Percentiles rank a stretch among this genome's conserved stretches.
Conservation (phyloP, 2,113 vertebrate genomes). For the Chloropsis hardwickii region DNA sequence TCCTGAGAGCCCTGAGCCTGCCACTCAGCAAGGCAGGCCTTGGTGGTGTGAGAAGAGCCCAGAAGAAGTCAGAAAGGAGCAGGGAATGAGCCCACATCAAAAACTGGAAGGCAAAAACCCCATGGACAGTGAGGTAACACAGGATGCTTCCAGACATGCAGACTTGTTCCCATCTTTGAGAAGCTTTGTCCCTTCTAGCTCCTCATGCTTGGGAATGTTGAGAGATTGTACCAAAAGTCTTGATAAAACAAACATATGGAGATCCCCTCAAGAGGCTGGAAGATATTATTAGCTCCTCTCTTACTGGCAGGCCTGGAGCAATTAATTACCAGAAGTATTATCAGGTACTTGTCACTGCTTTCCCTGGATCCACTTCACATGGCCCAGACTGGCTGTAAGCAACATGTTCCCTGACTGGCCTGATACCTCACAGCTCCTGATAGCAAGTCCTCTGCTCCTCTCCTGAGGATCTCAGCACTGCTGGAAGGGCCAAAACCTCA, state of each 20-base stretch:
- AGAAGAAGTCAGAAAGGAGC: not conserved
- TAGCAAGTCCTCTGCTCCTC: not conserved
- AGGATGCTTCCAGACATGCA: not conserved
- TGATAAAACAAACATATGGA: not conserved
- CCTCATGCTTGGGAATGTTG: not conserved
- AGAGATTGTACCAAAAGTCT: not conserved
- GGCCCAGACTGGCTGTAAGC: not conserved
- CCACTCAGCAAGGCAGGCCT: conserved; percentile 6
- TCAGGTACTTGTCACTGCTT: conserved; percentile 16
- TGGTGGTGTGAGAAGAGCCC: not conserved
- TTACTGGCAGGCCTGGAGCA: conserved; percentile 3
- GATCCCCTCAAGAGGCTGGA: not conserved
- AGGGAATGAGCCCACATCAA: not conserved
- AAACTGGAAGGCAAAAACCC: not conserved
- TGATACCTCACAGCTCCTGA: not conserved
- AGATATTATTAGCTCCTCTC: conserved; percentile 43
- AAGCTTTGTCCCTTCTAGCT: not conserved
- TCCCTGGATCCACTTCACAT: conserved; percentile 1
- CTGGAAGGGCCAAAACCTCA: not conserved
- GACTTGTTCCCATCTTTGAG: not conserved
- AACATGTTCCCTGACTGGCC: not conserved
- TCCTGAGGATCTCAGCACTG: not conserved
- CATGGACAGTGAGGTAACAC: not conserved
- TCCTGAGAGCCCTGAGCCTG: conserved; percentile 20
- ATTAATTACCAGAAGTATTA: conserved; percentile 38